Percentiles rank a stretch among this genome's conserved stretches.
Evolutionary conservation across 2,113 vertebrate genomes (phyloP).

Genomic region (human): GRCh38 chr2:184358501-184359000

Average conservation of each 20-base stretch:
- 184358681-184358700: constrained; percentile 74
- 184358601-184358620: constrained; percentile 62
- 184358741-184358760: constrained; percentile 52
- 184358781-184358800: constrained; percentile 57
- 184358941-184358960: background rate
- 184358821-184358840: constrained; percentile 48
- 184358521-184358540: constrained; percentile 79
- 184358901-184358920: background rate
- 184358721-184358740: constrained; percentile 47
- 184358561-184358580: constrained; percentile 74
- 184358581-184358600: constrained; percentile 72
- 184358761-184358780: constrained; percentile 55
- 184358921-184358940: background rate
- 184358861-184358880: background rate
- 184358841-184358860: background rate
- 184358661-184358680: constrained; percentile 71
- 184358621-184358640: constrained; percentile 74
- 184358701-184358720: constrained; percentile 56
- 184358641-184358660: constrained; percentile 69
- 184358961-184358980: background rate
- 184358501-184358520: constrained; percentile 73
- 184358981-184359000: background rate
- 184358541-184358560: constrained; percentile 78
- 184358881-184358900: background rate
- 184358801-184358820: constrained; percentile 2